phyloP scores from a whole-genome alignment of 2,888 invertebrate species.

The Dusona sp. region DNA sequence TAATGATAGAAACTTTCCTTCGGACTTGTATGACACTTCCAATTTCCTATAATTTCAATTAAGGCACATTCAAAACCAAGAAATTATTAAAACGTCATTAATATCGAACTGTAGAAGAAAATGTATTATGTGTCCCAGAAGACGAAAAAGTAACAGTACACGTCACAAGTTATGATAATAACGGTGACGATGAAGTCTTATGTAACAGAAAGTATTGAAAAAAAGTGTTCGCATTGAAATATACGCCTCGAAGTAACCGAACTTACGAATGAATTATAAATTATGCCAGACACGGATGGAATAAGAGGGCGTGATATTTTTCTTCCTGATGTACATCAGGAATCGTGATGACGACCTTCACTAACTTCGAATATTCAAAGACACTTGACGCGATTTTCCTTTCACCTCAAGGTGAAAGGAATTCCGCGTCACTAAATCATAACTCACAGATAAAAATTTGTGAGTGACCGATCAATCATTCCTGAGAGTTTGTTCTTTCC shows the following conservation, averaged over 20 bases:
- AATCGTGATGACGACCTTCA: not conserved
- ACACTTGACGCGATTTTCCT: constrained; percentile 13
- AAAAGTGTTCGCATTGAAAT: not conserved
- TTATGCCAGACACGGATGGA: constrained; percentile 3
- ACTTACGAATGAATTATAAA: not conserved
- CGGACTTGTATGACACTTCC: not conserved
- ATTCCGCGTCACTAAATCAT: not conserved
- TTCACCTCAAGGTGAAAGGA: constrained; percentile 11
- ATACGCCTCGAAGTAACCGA: not conserved
- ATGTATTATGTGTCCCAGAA: not conserved
- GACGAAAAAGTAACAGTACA: not conserved
- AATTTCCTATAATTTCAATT: not conserved
- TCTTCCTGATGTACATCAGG: not conserved
- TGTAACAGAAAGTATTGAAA: not conserved
- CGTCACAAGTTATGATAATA: not conserved
- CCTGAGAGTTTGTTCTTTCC: not conserved
- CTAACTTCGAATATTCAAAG: not conserved
- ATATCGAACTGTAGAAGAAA: not conserved
- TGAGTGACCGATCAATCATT: not conserved
- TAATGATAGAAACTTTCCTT: not conserved
- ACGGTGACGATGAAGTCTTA: not conserved
- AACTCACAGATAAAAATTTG: constrained; percentile 7
- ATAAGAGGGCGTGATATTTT: constrained; percentile 4
- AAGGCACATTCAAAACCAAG: not conserved
- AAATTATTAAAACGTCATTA: not conserved